Evolutionary conservation across 1,140 invertebrate species (phyloP).

Genomic region (Lethocerus indicus): DNA sequence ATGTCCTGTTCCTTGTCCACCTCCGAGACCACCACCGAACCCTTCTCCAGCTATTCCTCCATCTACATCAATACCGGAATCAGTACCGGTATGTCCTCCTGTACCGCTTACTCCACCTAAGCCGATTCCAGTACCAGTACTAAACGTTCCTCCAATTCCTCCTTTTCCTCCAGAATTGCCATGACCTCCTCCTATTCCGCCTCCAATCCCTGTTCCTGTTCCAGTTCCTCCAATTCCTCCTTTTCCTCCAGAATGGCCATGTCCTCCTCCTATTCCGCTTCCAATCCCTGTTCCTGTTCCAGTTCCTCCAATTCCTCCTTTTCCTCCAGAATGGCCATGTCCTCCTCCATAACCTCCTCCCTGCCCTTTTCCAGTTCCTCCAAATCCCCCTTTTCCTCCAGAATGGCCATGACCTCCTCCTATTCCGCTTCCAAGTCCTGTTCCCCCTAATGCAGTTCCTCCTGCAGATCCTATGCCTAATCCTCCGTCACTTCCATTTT

Average conservation of each 20-base stretch:
- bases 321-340: background rate
- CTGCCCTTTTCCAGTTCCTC: no score
- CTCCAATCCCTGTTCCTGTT: background rate
- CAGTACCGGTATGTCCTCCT: background rate
- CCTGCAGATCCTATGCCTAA: no score
- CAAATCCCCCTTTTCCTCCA: background rate
- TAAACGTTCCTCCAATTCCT: slow-evolving; percentile 1
- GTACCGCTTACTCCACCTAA: background rate
- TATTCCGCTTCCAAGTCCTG: background rate
- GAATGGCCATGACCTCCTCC: background rate
- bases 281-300: no score
- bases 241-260: background rate
- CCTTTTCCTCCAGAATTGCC: background rate
- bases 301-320: no score
- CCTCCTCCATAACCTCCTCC: background rate
- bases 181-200: background rate
- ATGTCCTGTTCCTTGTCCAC: slow-evolving; percentile 4
- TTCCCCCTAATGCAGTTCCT: no score
- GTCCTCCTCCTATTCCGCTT: background rate
- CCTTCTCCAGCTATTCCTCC: slow-evolving; percentile 1
- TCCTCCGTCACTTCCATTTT: no score
- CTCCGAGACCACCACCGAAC: background rate
- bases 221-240: background rate
- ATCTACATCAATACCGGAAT: slow-evolving; percentile 4
- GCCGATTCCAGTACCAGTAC: background rate